phyloP scores from a whole-genome alignment of 2,888 invertebrate genomes.

The Aleiodes alternator region DNA sequence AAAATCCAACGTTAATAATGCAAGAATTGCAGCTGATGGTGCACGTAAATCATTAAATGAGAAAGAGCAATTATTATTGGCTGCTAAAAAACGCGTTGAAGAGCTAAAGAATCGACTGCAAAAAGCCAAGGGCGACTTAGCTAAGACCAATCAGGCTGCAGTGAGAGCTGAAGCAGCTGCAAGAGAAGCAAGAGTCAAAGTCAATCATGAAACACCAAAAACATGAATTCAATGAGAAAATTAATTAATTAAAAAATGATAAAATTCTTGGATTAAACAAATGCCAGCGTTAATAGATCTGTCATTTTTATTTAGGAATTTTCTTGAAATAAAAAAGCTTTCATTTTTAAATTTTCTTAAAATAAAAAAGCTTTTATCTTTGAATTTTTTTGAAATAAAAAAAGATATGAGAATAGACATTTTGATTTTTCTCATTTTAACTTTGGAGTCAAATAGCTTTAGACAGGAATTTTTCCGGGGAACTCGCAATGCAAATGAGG shows the following conservation, averaged over 20 bases:
- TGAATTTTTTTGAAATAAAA: neutral
- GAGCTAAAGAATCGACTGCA: slow-evolving; percentile 81
- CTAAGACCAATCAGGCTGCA: slow-evolving; percentile 82
- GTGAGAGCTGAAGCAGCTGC: slow-evolving; percentile 83
- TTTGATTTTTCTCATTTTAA: slow-evolving; percentile 1
- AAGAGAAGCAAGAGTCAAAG: slow-evolving; percentile 81
- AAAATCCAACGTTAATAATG: slow-evolving; percentile 78
- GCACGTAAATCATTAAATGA: slow-evolving; percentile 80
- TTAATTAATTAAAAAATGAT: neutral
- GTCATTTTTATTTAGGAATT: neutral
- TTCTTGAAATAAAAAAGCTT: neutral
- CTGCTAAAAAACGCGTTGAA: slow-evolving; percentile 81
- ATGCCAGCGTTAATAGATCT: neutral
- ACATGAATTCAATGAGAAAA: neutral
- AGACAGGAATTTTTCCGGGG: neutral
- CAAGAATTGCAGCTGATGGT: slow-evolving; percentile 78
- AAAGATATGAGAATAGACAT: slow-evolving; percentile 6
- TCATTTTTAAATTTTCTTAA: neutral
- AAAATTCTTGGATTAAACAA: neutral
- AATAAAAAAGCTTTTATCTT: neutral
- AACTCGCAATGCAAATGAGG: slow-evolving; percentile 7
- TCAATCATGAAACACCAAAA: slow-evolving; percentile 70
- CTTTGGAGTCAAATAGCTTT: neutral
- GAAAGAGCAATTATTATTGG: slow-evolving; percentile 82
- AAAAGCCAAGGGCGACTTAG: slow-evolving; percentile 80